A percentile compares a stretch with the other conserved stretches of the same genome.
These are phyloP conservation scores for Acrobasis consociella DNA, from an alignment of 2,888 invertebrate species.

Conservation along the genomic window DNA sequence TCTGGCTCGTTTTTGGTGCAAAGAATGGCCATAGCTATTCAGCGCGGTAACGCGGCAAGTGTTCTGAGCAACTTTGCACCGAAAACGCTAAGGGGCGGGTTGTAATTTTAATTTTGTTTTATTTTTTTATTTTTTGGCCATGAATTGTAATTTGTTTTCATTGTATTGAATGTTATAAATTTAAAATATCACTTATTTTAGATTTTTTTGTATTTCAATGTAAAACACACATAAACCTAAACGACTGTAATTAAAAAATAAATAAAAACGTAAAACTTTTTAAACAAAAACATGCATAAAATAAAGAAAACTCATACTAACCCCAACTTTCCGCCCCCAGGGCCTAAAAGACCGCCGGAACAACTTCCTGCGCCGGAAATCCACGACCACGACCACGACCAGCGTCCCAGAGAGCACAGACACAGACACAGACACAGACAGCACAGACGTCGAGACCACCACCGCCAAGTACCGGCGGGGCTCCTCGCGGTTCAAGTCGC, in stretches of 20 bases:
- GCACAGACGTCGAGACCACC: constrained; percentile 50
- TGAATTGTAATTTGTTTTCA: too few species aligned
- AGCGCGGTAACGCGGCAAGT: too few species aligned
- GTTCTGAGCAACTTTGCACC: too few species aligned
- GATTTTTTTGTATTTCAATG: too few species aligned
- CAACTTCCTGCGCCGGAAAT: constrained; percentile 70
- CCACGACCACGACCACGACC: constrained; percentile 55
- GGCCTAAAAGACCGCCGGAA: constrained; percentile 53
- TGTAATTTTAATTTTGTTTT: too few species aligned
- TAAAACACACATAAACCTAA: too few species aligned
- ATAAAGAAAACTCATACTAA: constrained; percentile 28
- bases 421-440: constrained; percentile 47
- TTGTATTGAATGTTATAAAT: too few species aligned
- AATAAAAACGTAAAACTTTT: constrained; percentile 13
- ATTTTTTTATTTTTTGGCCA: too few species aligned
- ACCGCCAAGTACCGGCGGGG: constrained; percentile 54
- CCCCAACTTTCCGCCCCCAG: constrained; percentile 50
- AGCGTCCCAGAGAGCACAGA: constrained; percentile 54
- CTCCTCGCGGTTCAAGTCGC: constrained; percentile 46
- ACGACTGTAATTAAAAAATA: not conserved
- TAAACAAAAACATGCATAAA: constrained; percentile 31
- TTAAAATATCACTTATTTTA: too few species aligned
- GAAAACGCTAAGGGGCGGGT: too few species aligned
- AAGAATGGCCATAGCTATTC: too few species aligned
- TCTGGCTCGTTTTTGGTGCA: too few species aligned